Evolutionary conservation across 1,140 invertebrate genomes (phyloP).

Genomic region (Caerostris extrusa): DNA sequence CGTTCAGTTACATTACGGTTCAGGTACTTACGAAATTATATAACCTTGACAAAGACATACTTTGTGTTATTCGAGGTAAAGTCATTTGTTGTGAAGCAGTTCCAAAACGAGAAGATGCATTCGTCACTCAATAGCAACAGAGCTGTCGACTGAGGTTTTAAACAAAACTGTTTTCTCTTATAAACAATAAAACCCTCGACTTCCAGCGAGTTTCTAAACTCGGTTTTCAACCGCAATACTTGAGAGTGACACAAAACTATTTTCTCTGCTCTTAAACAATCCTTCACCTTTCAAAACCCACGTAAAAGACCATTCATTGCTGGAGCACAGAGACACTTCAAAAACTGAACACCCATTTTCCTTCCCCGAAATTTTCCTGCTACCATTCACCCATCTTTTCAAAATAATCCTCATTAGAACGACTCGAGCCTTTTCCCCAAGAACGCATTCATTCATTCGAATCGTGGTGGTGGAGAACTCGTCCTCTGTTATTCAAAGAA

Average conservation of each 20-base stretch:
- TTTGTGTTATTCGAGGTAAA: too few relatives aligned
- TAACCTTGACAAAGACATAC: too few relatives aligned
- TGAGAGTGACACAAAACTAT: slow-evolving; percentile 8
- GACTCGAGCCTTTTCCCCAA: not conserved
- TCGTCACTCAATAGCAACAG: not conserved
- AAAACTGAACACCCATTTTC: slow-evolving; percentile 5
- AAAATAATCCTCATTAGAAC: slow-evolving; percentile 11
- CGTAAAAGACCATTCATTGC: not conserved
- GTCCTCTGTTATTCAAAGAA: slow-evolving; percentile 44
- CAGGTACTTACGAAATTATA: too few relatives aligned
- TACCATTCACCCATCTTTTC: not conserved
- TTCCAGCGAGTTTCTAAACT: not conserved
- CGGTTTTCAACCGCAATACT: not conserved
- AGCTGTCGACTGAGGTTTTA: not conserved
- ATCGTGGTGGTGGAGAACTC: not conserved
- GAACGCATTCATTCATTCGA: not conserved
- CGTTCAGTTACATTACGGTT: too few relatives aligned
- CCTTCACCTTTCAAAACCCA: slow-evolving; percentile 8
- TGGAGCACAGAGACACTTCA: not conserved
- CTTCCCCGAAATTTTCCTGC: not conserved
- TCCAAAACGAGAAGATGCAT: not conserved
- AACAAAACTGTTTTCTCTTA: not conserved
- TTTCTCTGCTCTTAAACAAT: not conserved
- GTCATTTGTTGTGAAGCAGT: too few relatives aligned
- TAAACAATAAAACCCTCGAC: not conserved